Conservation (phyloP, 2,797 vertebrate genomes). For the Tarsius wallacei region DNA sequence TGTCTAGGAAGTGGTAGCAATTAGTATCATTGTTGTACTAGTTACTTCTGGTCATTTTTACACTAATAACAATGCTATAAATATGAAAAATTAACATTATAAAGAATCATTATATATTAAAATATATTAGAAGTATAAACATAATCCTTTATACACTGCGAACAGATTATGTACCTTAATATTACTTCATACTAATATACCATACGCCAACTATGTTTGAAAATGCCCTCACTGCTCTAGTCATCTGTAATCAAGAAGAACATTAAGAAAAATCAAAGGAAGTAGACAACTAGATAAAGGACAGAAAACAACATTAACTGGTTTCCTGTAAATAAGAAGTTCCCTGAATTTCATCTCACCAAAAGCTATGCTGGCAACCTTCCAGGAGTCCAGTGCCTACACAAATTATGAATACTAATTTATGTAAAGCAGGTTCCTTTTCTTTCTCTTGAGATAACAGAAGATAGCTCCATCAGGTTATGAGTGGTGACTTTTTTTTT, state of each 20-base stretch:
- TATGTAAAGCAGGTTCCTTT: constrained; percentile 48
- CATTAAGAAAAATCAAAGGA: constrained; percentile 41
- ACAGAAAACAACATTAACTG: constrained; percentile 46
- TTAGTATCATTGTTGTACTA: background rate
- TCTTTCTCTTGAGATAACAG: constrained; percentile 13
- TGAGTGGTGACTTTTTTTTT: constrained; percentile 1
- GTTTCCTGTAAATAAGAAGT: constrained; percentile 51
- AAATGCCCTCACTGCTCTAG: constrained; percentile 29
- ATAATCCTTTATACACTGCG: background rate
- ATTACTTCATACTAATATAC: constrained; percentile 31
- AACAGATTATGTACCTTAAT: background rate
- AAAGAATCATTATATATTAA: constrained; percentile 23
- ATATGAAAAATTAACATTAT: constrained; percentile 14
- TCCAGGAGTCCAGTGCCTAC: background rate
- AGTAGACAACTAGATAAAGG: constrained; percentile 51
- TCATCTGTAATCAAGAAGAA: constrained; percentile 66
- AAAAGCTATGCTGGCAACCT: constrained; percentile 48
- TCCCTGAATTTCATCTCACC: constrained; percentile 54
- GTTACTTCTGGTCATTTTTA: background rate
- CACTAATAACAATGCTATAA: background rate
- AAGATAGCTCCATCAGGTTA: constrained; percentile 43
- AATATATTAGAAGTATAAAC: background rate
- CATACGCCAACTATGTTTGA: constrained; percentile 47
- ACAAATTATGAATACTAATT: constrained; percentile 67
- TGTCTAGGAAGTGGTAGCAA: background rate